Conservation (phyloP, 2,113 vertebrate genomes). For the Dicerorhinus sumatrensis region DNA sequence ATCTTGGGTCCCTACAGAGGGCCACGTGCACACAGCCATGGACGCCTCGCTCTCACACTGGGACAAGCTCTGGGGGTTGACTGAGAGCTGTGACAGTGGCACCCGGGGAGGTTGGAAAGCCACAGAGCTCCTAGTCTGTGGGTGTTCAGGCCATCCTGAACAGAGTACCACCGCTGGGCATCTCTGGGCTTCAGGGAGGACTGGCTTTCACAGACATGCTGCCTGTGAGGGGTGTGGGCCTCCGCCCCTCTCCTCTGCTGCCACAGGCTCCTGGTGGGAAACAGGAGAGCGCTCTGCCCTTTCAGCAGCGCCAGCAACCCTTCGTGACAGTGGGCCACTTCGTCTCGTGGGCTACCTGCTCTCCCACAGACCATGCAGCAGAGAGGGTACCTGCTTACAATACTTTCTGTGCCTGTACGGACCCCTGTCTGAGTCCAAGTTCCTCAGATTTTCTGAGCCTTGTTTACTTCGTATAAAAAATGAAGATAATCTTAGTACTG, state of each 20-base stretch:
- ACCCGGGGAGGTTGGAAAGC: too few relatives aligned
- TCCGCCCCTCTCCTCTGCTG: accelerated
- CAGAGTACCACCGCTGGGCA: accelerated
- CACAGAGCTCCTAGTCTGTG: too few relatives aligned
- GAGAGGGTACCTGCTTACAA: accelerated
- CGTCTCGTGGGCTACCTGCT: accelerated
- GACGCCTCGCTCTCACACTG: accelerated
- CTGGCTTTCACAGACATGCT: not conserved
- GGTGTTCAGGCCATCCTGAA: accelerated
- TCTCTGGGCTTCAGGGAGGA: accelerated
- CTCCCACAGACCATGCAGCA: accelerated
- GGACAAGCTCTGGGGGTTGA: not conserved
- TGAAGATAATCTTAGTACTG: not conserved
- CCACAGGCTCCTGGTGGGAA: accelerated
- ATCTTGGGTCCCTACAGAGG: accelerated
- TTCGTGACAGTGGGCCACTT: accelerated
- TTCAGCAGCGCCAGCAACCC: accelerated
- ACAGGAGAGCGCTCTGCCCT: not conserved
- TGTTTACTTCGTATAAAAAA: not conserved
- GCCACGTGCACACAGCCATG: not conserved
- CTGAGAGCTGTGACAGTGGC: not conserved
- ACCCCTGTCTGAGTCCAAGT: accelerated
- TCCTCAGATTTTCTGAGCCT: not conserved
- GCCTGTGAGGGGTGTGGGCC: not conserved
- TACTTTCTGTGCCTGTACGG: too few relatives aligned